phyloP scores from a whole-genome alignment of 2,797 vertebrate species.

The Epinephelus awoara region DNA sequence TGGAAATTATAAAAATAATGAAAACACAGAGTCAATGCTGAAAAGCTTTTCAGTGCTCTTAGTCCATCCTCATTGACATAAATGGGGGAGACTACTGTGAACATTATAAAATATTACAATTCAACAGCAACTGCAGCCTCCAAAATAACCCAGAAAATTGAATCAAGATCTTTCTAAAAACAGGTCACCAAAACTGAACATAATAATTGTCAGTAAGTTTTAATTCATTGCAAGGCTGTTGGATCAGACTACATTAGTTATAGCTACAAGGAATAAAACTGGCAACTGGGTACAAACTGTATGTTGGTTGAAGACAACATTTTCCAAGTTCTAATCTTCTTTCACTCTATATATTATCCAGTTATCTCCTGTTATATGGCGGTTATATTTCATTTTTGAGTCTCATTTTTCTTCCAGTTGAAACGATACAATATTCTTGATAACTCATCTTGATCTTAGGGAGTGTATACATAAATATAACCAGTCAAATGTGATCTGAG shows the following conservation, averaged over 20 bases:
- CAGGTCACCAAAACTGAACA: background rate
- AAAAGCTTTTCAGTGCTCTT: background rate
- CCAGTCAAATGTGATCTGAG: too few relatives aligned
- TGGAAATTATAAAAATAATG: conserved; percentile 6
- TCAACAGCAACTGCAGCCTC: background rate
- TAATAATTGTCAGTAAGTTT: background rate
- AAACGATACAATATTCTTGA: too few relatives aligned
- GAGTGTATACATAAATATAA: too few relatives aligned
- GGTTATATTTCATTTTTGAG: too few relatives aligned
- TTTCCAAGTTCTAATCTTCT: background rate
- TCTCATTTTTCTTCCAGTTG: too few relatives aligned
- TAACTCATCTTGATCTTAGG: too few relatives aligned
- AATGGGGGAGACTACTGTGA: background rate
- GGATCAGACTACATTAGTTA: background rate
- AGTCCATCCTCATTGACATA: background rate
- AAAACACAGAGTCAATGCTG: conserved; percentile 6
- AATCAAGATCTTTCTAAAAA: background rate
- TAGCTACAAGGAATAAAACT: background rate
- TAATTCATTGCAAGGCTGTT: background rate
- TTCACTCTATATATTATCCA: background rate
- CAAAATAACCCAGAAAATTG: background rate
- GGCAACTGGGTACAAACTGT: background rate
- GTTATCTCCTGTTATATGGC: too few relatives aligned
- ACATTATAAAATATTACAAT: too few relatives aligned
- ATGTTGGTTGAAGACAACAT: background rate